phyloP scores from a whole-genome alignment of 2,888 invertebrate genomes.

The Ennomos quercinarius region DNA sequence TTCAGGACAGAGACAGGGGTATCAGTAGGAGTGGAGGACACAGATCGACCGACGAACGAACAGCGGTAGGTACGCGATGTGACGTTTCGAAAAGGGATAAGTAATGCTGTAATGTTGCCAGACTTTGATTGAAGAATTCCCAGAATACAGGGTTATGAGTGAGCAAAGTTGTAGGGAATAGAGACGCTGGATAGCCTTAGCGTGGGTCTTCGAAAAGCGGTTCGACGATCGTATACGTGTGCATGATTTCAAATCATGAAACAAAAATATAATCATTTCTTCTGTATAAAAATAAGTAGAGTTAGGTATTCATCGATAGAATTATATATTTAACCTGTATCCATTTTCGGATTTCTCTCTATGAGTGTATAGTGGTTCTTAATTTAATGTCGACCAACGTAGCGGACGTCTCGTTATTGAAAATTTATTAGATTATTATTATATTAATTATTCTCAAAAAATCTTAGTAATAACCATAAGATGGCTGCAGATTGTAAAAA shows the following conservation, averaged over 20 bases:
- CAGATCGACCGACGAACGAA: constrained; percentile 49
- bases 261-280: constrained; percentile 74
- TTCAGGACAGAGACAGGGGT: constrained; percentile 43
- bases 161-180: constrained; percentile 56
- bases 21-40: constrained; percentile 40
- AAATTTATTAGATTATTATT: constrained; percentile 83
- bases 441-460: constrained; percentile 71
- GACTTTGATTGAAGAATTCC: constrained; percentile 52
- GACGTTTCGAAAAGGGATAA: constrained; percentile 57
- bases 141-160: constrained; percentile 74
- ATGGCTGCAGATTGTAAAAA: constrained; percentile 83
- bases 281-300: constrained; percentile 81
- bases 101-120: constrained; percentile 49
- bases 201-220: constrained; percentile 79
- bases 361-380: constrained; percentile 85
- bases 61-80: constrained; percentile 39
- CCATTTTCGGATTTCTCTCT: constrained; percentile 85
- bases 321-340: constrained; percentile 84
- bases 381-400: constrained; percentile 84
- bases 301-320: constrained; percentile 82
- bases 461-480: constrained; percentile 82
- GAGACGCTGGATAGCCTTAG: constrained; percentile 63
- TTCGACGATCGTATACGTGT: constrained; percentile 83
- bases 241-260: constrained; percentile 83
- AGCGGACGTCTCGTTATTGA: constrained; percentile 83